A percentile compares a stretch with the other conserved stretches of the same genome.
These are phyloP conservation scores for Perdita meconis DNA, from an alignment of 2,888 invertebrate genomes.

Conservation along the genomic window DNA sequence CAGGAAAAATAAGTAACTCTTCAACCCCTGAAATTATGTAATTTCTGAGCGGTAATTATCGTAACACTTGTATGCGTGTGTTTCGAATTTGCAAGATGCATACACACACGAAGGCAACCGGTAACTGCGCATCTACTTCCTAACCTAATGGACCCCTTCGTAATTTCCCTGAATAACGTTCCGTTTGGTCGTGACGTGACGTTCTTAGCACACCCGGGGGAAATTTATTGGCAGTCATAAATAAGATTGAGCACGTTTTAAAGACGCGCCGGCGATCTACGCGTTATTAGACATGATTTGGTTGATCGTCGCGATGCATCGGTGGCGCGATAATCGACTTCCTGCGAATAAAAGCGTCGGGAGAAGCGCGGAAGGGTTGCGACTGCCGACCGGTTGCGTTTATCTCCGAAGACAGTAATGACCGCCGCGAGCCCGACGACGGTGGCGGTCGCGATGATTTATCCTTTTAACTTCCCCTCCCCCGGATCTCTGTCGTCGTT, in stretches of 20 bases:
- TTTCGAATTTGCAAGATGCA: not conserved
- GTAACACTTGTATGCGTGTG: too few species aligned
- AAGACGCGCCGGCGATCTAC: constrained; percentile 33
- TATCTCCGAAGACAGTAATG: constrained; percentile 56
- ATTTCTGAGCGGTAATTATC: too few species aligned
- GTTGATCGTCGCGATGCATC: constrained; percentile 50
- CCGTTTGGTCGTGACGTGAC: not conserved
- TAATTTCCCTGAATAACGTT: not conserved
- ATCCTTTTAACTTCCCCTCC: constrained; percentile 31
- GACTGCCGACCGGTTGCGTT: constrained; percentile 41
- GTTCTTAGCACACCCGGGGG: not conserved
- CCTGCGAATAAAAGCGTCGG: constrained; percentile 43
- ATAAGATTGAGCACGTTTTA: constrained; percentile 30
- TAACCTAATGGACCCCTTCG: not conserved
- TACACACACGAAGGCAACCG: not conserved
- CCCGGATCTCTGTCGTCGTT: constrained; percentile 36
- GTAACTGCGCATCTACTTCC: not conserved
- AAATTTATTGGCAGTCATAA: constrained; percentile 1
- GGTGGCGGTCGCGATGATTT: constrained; percentile 45
- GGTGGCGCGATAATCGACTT: constrained; percentile 62
- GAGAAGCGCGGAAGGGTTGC: constrained; percentile 36
- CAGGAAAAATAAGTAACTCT: too few species aligned
- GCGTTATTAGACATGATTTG: constrained; percentile 58
- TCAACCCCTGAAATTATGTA: too few species aligned
- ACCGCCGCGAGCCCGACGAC: constrained; percentile 36